Conservation (phyloP, 2,797 vertebrate genomes). For the Diglossa cyanea region DNA sequence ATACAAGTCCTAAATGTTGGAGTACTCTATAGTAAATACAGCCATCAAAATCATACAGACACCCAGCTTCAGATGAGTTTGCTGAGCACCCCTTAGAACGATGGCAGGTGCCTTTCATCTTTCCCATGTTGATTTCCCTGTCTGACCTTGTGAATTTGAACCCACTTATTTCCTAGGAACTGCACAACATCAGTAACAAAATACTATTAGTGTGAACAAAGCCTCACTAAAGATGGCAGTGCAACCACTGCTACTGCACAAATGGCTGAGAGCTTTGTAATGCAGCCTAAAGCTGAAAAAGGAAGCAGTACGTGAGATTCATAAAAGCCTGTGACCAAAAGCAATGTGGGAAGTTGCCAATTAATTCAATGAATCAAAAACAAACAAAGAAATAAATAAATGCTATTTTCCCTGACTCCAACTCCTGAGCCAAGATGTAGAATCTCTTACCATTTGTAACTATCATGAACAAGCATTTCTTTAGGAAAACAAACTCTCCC, state of each 20-base stretch:
- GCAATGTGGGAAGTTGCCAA: not conserved
- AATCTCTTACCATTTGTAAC: not conserved
- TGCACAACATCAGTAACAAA: not conserved
- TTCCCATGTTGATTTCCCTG: not conserved
- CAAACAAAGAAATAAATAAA: not conserved
- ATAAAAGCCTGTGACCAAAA: not conserved
- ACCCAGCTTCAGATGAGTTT: not conserved
- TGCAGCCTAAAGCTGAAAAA: not conserved
- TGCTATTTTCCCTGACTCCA: not conserved
- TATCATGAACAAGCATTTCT: not conserved
- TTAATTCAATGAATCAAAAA: not conserved
- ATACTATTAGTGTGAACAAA: not conserved
- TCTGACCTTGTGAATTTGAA: not conserved
- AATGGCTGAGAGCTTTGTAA: not conserved
- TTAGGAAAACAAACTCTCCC: not conserved
- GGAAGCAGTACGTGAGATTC: not conserved
- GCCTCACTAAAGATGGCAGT: not conserved
- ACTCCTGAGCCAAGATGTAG: not conserved
- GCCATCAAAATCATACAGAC: not conserved
- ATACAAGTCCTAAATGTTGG: not conserved
- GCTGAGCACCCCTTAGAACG: not conserved
- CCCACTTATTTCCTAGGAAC: not conserved
- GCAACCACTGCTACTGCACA: not conserved
- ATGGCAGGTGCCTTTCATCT: not conserved
- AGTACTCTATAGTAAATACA: not conserved